A percentile compares a stretch with the other conserved stretches of the same genome.
Evolutionary conservation across 2,888 invertebrate species (phyloP).

Genomic region (Alsophila aescularia): DNA sequence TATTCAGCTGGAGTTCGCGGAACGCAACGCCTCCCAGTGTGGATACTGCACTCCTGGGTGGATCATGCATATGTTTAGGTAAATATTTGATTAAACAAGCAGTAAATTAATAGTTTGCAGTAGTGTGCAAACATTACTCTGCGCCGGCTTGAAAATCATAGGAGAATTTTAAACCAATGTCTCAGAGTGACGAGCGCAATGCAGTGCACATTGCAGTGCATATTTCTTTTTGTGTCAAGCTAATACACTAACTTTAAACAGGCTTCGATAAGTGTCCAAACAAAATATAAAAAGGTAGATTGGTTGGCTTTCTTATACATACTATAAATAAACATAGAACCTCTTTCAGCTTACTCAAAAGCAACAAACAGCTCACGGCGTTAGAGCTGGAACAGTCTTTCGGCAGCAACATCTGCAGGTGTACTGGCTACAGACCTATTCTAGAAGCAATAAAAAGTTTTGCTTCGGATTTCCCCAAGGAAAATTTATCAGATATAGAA

Average conservation of each 20-base stretch:
- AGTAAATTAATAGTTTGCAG: no score
- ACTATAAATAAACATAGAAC: slow-evolving; percentile 24
- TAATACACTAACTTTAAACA: no score
- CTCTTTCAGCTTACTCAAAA: slow-evolving; percentile 53
- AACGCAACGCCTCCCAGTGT: no score
- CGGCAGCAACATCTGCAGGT: slow-evolving; percentile 90
- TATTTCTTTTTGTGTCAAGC: no score
- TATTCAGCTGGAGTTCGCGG: slow-evolving; percentile 85
- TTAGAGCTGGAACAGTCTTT: slow-evolving; percentile 88
- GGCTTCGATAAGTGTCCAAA: no score
- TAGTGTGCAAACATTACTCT: no score
- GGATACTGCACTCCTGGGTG: slow-evolving; percentile 81
- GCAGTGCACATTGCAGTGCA: no score
- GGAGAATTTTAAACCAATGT: not conserved
- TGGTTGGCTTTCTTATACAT: no score
- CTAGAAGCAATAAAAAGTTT: no score
- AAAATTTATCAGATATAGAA: slow-evolving; percentile 29
- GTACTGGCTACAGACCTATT: slow-evolving; percentile 91
- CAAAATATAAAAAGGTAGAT: no score
- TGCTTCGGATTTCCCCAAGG: slow-evolving; percentile 74
- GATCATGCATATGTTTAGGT: slow-evolving; percentile 50
- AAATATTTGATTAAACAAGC: not conserved
- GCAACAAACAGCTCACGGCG: slow-evolving; percentile 75
- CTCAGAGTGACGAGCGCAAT: no score
- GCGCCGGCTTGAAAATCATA: no score